phyloP scores from a whole-genome alignment of 2,113 vertebrate genomes.

The Antechinus stuartii region DNA sequence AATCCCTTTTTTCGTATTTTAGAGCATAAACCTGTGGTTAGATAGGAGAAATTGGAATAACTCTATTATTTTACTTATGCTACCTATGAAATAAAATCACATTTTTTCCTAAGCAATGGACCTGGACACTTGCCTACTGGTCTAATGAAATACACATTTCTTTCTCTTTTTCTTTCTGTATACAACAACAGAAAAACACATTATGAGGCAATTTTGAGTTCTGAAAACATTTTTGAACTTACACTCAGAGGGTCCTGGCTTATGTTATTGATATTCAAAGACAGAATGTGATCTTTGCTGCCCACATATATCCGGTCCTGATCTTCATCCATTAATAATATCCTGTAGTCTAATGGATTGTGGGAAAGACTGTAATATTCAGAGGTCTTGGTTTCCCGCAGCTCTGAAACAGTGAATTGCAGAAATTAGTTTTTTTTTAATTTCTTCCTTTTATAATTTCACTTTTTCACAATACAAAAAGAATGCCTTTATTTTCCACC shows the following conservation, averaged over 20 bases:
- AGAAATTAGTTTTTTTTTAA: not conserved
- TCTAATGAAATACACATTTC: constrained; percentile 17
- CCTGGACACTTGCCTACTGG: constrained; percentile 6
- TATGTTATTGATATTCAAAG: constrained; percentile 99
- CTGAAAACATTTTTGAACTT: constrained; percentile 79
- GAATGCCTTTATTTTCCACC: constrained; percentile 14
- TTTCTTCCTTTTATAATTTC: not conserved
- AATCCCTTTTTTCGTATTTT: not conserved
- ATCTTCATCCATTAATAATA: constrained; percentile 98
- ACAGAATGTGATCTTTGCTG: constrained; percentile 97
- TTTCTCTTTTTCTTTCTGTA: not conserved
- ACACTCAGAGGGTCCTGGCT: constrained; percentile 93
- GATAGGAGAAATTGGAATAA: not conserved
- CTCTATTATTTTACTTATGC: constrained; percentile 6
- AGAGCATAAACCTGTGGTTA: not conserved
- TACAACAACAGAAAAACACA: constrained; percentile 39
- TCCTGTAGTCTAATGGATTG: constrained; percentile 95
- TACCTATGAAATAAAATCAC: constrained; percentile 33
- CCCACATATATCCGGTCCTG: constrained; percentile 98
- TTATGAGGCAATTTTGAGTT: constrained; percentile 17
- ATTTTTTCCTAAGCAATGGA: not conserved
- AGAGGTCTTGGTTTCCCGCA: constrained; percentile 91
- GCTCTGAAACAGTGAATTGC: constrained; percentile 86
- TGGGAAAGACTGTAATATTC: constrained; percentile 93
- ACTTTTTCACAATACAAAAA: constrained; percentile 16